Percentiles rank a stretch among this genome's conserved stretches.
These are phyloP conservation scores for Lateolabrax maculatus DNA, from an alignment of 2,797 vertebrate species.

Conservation along the genomic window DNA sequence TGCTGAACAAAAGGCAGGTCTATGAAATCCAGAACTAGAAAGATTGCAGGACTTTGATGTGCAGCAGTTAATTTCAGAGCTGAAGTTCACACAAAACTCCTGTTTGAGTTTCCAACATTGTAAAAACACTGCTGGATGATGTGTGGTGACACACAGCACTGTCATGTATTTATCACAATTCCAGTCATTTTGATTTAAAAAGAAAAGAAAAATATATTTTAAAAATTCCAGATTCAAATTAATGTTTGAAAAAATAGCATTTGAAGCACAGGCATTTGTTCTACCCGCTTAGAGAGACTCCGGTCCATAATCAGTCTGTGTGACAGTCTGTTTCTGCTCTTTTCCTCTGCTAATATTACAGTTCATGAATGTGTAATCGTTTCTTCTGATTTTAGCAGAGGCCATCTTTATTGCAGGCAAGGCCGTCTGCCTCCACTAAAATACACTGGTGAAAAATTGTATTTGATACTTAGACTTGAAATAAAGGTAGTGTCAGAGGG, in stretches of 20 bases:
- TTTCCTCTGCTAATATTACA: too few species aligned
- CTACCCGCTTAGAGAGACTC: not conserved
- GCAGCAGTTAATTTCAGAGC: too few species aligned
- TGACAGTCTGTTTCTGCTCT: too few species aligned
- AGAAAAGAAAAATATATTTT: not conserved
- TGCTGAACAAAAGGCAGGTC: not conserved
- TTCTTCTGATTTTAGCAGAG: too few species aligned
- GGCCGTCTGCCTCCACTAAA: too few species aligned
- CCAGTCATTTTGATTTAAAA: not conserved
- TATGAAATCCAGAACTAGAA: not conserved
- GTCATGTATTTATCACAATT: not conserved
- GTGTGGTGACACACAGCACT: not conserved
- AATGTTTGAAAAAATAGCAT: too few species aligned
- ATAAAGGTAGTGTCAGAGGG: not conserved
- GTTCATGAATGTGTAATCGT: too few species aligned
- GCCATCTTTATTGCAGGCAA: too few species aligned
- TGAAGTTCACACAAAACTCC: not conserved
- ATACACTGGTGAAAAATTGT: too few species aligned
- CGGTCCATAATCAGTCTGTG: not conserved
- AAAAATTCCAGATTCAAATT: too few species aligned
- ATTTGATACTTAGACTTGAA: not conserved
- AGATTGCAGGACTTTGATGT: not conserved
- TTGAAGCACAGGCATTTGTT: too few species aligned
- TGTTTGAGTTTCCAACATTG: too few species aligned
- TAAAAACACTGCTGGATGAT: not conserved